Conservation (phyloP, 2,888 invertebrate species). For the Apotomis capreana region DNA sequence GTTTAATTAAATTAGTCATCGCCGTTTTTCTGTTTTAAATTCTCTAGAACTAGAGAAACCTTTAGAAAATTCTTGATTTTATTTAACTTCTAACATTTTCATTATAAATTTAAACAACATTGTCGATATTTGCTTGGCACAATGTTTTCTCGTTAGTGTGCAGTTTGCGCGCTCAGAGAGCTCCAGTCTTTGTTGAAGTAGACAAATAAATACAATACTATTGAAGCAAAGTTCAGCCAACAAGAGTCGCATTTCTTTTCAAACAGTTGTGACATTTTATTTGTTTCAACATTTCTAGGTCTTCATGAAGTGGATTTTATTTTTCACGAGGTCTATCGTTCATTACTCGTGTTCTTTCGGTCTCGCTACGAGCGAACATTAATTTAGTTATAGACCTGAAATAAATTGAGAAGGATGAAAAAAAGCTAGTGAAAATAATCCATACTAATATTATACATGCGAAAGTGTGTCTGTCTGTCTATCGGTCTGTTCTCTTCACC, state of each 20-base stretch:
- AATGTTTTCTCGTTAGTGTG: conserved; percentile 1
- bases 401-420: too few relatives aligned
- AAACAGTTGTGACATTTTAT: conserved; percentile 2
- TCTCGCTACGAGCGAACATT: too few relatives aligned
- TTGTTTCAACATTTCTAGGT: conserved; percentile 5
- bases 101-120: neutral
- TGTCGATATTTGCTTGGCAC: neutral
- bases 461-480: too few relatives aligned
- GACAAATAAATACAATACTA: conserved; percentile 19
- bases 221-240: conserved; percentile 11
- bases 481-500: too few relatives aligned
- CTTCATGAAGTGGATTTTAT: conserved; percentile 5
- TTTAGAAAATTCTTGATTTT: too few relatives aligned
- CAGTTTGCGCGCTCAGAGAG: neutral
- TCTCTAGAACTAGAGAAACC: too few relatives aligned
- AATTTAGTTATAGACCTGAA: too few relatives aligned
- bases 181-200: conserved; percentile 19
- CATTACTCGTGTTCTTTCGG: neutral
- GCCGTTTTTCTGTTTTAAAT: too few relatives aligned
- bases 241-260: neutral
- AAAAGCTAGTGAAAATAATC: too few relatives aligned
- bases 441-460: too few relatives aligned
- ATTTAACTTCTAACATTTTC: neutral
- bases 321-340: neutral
- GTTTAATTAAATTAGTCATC: too few relatives aligned